phyloP scores from a whole-genome alignment of 2,113 vertebrate genomes.

The Toxostoma redivivum region DNA sequence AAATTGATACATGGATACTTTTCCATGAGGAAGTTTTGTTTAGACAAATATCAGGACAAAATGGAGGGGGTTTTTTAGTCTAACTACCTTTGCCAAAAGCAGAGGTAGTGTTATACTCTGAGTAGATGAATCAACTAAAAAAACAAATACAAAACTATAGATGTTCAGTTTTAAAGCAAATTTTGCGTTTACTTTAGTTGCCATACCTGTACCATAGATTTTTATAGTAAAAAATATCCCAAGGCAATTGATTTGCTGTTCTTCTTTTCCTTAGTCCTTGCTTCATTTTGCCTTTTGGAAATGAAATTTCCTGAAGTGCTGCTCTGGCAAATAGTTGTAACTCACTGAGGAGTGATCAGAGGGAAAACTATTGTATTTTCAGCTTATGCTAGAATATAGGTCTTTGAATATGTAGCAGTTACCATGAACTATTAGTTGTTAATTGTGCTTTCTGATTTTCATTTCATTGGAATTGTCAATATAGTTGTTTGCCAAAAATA shows the following conservation, averaged over 20 bases:
- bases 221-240: neutral
- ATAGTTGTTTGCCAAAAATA: neutral
- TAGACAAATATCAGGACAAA: neutral
- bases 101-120: neutral
- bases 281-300: neutral
- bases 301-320: neutral
- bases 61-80: accelerated
- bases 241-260: neutral
- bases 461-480: neutral
- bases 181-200: neutral
- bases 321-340: neutral
- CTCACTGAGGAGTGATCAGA: neutral
- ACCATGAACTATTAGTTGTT: neutral
- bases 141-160: neutral
- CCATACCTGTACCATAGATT: neutral
- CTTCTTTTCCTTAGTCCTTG: neutral
- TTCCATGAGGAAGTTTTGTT: neutral
- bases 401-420: neutral
- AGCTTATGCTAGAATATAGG: neutral
- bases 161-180: neutral
- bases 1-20: neutral
- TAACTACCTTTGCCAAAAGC: neutral
- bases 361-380: neutral
- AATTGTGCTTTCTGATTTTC: neutral
- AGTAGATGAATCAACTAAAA: neutral